A percentile compares a stretch with the other conserved stretches of the same genome.
Conservation (phyloP, 2,113 vertebrate species). For the Gallinago media region DNA sequence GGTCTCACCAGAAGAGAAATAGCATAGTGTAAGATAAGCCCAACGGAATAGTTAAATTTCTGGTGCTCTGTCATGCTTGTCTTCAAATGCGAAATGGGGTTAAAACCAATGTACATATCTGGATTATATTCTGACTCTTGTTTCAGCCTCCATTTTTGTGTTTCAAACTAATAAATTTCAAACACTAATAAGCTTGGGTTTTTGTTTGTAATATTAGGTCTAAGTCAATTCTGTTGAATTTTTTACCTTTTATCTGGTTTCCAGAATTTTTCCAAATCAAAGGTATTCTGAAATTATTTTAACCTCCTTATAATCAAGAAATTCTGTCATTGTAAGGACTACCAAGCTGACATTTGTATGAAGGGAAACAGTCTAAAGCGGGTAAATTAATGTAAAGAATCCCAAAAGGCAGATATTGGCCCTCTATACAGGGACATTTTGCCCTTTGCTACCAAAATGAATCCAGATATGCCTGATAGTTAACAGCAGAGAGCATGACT, state of each 20-base stretch:
- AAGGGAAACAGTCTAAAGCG: accelerated
- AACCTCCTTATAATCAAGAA: neutral
- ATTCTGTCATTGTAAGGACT: neutral
- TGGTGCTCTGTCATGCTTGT: neutral
- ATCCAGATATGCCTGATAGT: neutral
- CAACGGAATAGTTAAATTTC: neutral
- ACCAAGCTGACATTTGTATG: neutral
- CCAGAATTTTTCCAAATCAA: too few relatives aligned
- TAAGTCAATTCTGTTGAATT: neutral
- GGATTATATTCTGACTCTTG: neutral
- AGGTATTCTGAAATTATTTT: neutral
- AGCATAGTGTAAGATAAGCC: neutral
- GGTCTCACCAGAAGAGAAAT: neutral
- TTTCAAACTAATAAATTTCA: neutral
- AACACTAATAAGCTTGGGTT: neutral
- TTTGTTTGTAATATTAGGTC: neutral
- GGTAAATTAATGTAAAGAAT: neutral
- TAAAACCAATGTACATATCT: neutral
- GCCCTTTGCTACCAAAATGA: neutral
- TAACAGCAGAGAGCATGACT: neutral
- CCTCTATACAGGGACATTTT: neutral
- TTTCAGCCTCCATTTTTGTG: neutral
- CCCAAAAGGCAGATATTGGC: neutral
- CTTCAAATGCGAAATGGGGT: neutral
- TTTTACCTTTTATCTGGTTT: too few relatives aligned